Evolutionary conservation across 92 coral and sea anemone species (phyloP), one percentile per base, ranked within the genome.

Genomic region (Parazoanthus atlanticus): DNA sequence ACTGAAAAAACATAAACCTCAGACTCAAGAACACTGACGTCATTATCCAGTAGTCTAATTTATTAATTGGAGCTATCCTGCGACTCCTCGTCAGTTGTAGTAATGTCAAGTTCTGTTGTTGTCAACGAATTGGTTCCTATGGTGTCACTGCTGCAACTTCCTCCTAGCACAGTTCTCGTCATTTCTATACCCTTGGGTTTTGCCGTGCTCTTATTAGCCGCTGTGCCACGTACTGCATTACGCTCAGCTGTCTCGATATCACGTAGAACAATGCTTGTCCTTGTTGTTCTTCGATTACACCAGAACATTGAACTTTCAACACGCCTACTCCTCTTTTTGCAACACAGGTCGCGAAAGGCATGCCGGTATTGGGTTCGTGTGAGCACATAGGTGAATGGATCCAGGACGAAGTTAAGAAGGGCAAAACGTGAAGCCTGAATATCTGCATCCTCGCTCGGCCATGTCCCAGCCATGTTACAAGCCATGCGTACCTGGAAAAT

Each of bases 291-390:
- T 13, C 67, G 52, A 17, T 19, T 30, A 36, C 16, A 46, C 41
- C 4, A 13, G 8, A 36, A 79, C 38, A 49, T 0, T 16, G 47
- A 33, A 28, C 58, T 26, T 30, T n/a, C 11, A 41, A 6, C 19
- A n/a, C 69, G 49, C 4, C 26, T 21, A 12, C 83, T 33, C 47
- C 66, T 28, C 28, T 29, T 79, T 3, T 3, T 8, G 43, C 83
- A 79, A 17, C 65, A 79, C 69, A 79, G 13, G 83, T 79, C 83
- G 29, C 83, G 83, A 67, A 79, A 79, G 17, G 83, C 83, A 15
- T 30, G 83, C 47, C 66, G 66, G 83, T 79, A 79, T 30, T 79
- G 83, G 40, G 40, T 79, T 28, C 83, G 83, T 46, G 83, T 79
- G 25, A 79, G 83, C 16, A 79, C 83, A 47, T 79, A 79, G 21